Conservation (phyloP, 1,140 invertebrate genomes). For the Periplaneta americana region DNA sequence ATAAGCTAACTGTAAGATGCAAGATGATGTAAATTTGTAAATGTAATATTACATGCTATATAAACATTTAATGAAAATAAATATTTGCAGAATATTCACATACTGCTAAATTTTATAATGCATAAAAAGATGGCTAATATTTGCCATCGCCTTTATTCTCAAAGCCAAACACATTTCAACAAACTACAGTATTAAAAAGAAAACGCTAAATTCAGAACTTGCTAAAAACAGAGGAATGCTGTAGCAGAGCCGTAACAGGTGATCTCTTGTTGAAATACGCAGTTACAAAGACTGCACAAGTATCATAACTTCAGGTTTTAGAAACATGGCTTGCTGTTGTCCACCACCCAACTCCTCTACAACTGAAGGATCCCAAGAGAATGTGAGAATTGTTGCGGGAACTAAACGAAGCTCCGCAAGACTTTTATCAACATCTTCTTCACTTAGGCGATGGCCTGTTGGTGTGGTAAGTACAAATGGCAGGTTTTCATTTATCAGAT, state of each 20-base stretch:
- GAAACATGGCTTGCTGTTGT: slow-evolving; percentile 43
- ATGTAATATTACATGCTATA: not conserved
- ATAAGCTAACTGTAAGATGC: too few species aligned
- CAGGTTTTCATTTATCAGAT: slow-evolving; percentile 54
- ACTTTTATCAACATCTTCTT: slow-evolving; percentile 54
- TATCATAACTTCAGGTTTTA: slow-evolving; percentile 69
- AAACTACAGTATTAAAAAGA: not conserved
- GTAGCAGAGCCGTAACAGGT: too few species aligned
- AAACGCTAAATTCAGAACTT: not conserved
- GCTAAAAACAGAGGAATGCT: not conserved
- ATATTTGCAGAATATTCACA: not conserved
- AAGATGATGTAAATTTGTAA: too few species aligned
- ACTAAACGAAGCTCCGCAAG: slow-evolving; percentile 65
- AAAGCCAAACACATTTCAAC: not conserved
- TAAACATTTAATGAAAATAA: not conserved
- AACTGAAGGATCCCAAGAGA: slow-evolving; percentile 50
- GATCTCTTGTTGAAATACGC: not conserved
- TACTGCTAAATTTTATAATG: not conserved
- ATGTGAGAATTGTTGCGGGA: slow-evolving; percentile 67
- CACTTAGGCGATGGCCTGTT: slow-evolving; percentile 52
- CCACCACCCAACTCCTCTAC: slow-evolving; percentile 44
- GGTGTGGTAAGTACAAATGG: slow-evolving; percentile 59
- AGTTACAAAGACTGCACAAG: slow-evolving; percentile 55
- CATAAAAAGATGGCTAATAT: not conserved
- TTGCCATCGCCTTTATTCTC: not conserved